Evolutionary conservation across 2,113 vertebrate genomes (phyloP).

Genomic region (Alaudala cheleensis): DNA sequence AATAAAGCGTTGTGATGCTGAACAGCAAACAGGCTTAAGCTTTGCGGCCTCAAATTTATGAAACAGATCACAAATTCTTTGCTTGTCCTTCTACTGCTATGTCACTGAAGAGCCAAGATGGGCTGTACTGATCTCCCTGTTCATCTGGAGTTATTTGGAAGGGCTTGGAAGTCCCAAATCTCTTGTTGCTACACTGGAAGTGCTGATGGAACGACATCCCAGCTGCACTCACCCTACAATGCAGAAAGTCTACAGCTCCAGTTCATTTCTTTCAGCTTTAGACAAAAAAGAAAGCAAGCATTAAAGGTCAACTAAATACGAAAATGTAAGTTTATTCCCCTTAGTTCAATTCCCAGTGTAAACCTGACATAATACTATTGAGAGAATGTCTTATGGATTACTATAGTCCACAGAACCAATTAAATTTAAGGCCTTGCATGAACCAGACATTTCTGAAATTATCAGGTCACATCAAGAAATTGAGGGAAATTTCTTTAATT

Average conservation of each 20-base stretch:
- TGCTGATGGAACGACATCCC: neutral
- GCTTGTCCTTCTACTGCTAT: neutral
- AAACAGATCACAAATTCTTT: neutral
- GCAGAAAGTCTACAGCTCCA: neutral
- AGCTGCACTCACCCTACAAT: neutral
- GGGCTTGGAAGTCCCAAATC: neutral
- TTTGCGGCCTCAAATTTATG: neutral
- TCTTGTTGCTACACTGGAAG: neutral
- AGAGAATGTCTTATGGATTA: neutral
- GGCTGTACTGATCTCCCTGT: neutral
- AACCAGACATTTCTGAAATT: neutral
- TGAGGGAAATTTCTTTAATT: neutral
- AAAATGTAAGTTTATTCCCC: neutral
- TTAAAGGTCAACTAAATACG: neutral
- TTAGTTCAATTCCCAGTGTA: neutral
- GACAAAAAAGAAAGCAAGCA: neutral
- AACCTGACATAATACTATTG: neutral
- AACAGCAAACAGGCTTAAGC: neutral
- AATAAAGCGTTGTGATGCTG: neutral
- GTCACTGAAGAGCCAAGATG: neutral
- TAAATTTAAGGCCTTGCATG: neutral
- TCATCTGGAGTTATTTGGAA: neutral
- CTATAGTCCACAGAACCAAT: neutral
- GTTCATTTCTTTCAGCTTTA: neutral
- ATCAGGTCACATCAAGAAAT: neutral